Evolutionary conservation across 2,888 invertebrate genomes (phyloP).

Genomic region (Amphipoea lucens): DNA sequence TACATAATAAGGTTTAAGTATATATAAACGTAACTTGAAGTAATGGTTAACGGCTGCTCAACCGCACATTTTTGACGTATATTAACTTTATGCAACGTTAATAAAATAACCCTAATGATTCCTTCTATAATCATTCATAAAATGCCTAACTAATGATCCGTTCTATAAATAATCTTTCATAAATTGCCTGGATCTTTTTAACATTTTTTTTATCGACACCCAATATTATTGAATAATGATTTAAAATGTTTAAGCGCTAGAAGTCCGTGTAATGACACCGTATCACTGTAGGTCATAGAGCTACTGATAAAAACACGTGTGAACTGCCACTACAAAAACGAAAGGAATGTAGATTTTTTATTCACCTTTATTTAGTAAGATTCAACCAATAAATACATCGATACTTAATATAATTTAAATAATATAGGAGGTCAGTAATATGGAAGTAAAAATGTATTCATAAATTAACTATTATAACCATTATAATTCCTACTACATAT

Average conservation of each 20-base stretch:
- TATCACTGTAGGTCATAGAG: slow-evolving; percentile 36
- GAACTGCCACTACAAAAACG: background rate
- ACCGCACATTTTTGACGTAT: too few species aligned
- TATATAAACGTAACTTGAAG: too few species aligned
- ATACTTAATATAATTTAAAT: background rate
- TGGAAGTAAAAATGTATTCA: background rate
- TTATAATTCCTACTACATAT: too few species aligned
- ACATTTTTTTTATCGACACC: background rate
- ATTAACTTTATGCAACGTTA: too few species aligned
- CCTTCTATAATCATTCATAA: background rate
- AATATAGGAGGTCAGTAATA: background rate
- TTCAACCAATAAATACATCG: background rate
- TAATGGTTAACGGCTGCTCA: too few species aligned
- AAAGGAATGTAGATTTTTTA: background rate
- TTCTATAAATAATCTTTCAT: background rate
- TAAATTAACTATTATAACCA: background rate
- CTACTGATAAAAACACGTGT: slow-evolving; percentile 26
- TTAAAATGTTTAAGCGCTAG: background rate
- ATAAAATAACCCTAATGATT: background rate
- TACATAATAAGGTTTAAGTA: too few species aligned
- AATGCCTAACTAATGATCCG: too few species aligned
- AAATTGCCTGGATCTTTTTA: background rate
- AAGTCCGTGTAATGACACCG: background rate
- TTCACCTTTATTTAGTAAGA: too few species aligned
- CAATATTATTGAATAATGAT: background rate